Evolutionary conservation across 2,797 vertebrate species (phyloP).

Genomic region (Choloepus didactylus): DNA sequence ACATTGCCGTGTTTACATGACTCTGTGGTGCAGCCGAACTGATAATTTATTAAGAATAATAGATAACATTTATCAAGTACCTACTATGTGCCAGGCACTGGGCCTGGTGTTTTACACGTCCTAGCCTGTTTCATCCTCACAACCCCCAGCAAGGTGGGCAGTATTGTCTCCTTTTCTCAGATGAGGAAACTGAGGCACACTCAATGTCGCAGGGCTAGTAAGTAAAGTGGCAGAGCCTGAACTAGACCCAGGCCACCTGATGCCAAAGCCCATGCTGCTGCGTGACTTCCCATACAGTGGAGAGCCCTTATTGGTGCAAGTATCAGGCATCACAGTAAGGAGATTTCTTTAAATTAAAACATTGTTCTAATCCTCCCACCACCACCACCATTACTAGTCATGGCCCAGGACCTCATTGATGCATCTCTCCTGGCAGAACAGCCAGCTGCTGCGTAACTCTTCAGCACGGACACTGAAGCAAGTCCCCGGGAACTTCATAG

Average conservation of each 20-base stretch:
- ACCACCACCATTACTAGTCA: neutral
- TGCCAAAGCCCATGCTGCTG: neutral
- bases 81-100: neutral
- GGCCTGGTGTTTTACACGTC: fast-evolving
- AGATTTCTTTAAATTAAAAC: too few relatives aligned
- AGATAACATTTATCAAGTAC: neutral
- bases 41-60: neutral
- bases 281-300: fast-evolving
- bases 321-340: neutral
- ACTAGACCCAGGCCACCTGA: neutral
- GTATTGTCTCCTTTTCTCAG: neutral
- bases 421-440: neutral
- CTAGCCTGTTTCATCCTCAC: neutral
- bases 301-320: fast-evolving
- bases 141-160: neutral
- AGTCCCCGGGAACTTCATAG: neutral
- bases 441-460: neutral
- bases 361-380: neutral
- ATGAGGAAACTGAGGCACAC: neutral
- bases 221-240: neutral
- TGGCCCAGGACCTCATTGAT: neutral
- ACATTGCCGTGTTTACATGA: neutral
- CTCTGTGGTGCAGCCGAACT: neutral
- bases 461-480: neutral
- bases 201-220: neutral